These are phyloP conservation scores for Oriolus oriolus DNA, from an alignment of 2,113 vertebrate genomes.

Conservation along the genomic window DNA sequence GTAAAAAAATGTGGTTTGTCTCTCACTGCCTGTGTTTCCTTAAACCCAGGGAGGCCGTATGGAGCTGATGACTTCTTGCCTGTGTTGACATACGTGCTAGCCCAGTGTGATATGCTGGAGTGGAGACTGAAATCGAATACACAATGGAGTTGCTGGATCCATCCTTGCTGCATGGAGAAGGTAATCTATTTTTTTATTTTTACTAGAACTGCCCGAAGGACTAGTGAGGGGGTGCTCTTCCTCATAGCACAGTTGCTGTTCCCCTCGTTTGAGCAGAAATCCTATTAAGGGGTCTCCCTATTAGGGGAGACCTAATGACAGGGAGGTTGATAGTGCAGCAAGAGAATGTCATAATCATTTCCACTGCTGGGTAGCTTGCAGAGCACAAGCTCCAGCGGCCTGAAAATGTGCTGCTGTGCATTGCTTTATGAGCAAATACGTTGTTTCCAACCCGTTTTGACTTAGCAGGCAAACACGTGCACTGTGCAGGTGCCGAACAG, in stretches of 20 bases:
- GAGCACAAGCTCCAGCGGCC: too few species aligned
- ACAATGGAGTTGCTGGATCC: slow-evolving; percentile 98
- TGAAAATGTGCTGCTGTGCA: neutral
- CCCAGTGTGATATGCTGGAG: slow-evolving; percentile 93
- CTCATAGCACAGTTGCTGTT: neutral
- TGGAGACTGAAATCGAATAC: slow-evolving; percentile 90
- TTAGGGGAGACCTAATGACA: neutral
- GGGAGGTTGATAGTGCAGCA: neutral
- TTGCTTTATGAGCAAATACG: rapidly evolving
- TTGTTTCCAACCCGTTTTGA: neutral
- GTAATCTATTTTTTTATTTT: slow-evolving; percentile 57
- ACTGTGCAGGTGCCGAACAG: neutral
- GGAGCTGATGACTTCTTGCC: slow-evolving; percentile 96
- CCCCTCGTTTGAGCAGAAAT: neutral
- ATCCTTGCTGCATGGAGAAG: slow-evolving; percentile 90
- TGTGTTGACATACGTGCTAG: slow-evolving; percentile 92
- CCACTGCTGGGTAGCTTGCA: neutral
- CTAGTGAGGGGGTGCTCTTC: neutral
- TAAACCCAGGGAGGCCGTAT: slow-evolving; percentile 86
- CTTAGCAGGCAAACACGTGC: neutral
- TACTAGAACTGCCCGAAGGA: neutral
- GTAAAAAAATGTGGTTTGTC: neutral
- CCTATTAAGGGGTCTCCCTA: neutral
- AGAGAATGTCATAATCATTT: neutral
- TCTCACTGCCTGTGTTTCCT: neutral